Conservation (phyloP, 1,140 invertebrate species). For the Sinonovacula constricta region DNA sequence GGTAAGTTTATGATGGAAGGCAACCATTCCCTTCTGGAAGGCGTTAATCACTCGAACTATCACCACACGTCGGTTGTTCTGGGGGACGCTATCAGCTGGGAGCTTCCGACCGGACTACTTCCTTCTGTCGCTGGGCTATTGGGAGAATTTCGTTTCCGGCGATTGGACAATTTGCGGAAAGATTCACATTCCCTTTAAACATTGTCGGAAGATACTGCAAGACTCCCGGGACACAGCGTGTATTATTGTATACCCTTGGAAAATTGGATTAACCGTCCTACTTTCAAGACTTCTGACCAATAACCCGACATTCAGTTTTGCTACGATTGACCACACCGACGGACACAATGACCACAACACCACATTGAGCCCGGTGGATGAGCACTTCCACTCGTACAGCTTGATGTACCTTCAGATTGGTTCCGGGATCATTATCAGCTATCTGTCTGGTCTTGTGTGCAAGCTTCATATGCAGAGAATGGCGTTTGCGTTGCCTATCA, state of each 20-base stretch:
- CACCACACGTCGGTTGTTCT: slow-evolving; percentile 33
- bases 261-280: slow-evolving; percentile 66
- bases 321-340: slow-evolving; percentile 17
- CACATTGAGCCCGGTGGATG: slow-evolving; percentile 10
- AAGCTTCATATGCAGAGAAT: slow-evolving; percentile 76
- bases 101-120: slow-evolving; percentile 90
- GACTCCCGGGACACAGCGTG: slow-evolving; percentile 68
- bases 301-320: slow-evolving; percentile 57
- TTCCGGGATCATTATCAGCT: slow-evolving; percentile 70
- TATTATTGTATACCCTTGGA: slow-evolving; percentile 68
- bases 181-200: slow-evolving; percentile 63
- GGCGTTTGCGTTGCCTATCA: slow-evolving; percentile 72
- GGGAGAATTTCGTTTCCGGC: slow-evolving; percentile 97
- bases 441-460: slow-evolving; percentile 73
- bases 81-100: slow-evolving; percentile 81
- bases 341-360: background rate
- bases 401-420: slow-evolving; percentile 71
- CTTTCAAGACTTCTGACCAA: slow-evolving; percentile 56
- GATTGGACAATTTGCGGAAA: slow-evolving; percentile 69
- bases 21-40: slow-evolving; percentile 53
- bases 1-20: slow-evolving; percentile 61
- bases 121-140: slow-evolving; percentile 95
- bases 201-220: slow-evolving; percentile 64
- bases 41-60: slow-evolving; percentile 53
- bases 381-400: slow-evolving; percentile 62